phyloP scores from a whole-genome alignment of 64 coral and sea anemone genomes.

The Anthopleura sola region DNA sequence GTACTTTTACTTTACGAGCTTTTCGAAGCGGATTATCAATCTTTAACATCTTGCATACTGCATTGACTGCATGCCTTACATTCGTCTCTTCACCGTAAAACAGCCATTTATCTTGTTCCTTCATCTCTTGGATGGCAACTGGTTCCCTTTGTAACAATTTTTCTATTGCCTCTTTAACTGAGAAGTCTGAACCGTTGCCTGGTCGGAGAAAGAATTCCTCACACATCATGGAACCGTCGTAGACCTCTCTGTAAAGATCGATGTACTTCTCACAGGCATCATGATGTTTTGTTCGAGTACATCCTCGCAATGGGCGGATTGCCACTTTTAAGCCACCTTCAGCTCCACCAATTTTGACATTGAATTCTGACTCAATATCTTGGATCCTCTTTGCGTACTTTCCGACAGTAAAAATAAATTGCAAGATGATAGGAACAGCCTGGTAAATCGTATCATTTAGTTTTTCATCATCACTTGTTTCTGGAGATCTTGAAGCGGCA shows the following conservation, averaged over 20 bases:
- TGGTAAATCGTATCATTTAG: neutral
- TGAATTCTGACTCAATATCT: neutral
- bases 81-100: neutral
- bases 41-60: neutral
- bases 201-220: neutral
- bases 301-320: neutral
- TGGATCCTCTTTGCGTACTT: neutral
- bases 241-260: neutral
- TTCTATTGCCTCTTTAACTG: neutral
- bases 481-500: neutral
- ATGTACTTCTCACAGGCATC: neutral
- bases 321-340: neutral
- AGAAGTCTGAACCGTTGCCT: neutral
- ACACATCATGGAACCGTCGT: neutral
- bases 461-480: neutral
- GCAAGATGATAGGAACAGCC: neutral
- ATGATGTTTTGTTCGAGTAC: neutral
- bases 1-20: neutral
- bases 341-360: neutral
- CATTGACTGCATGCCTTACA: neutral
- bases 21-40: neutral
- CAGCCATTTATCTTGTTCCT: neutral
- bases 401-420: neutral
- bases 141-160: neutral
- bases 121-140: neutral